Base-by-base conservation (phyloP, 2,888 invertebrate genomes). In the Celastrina argiolus region DNA sequence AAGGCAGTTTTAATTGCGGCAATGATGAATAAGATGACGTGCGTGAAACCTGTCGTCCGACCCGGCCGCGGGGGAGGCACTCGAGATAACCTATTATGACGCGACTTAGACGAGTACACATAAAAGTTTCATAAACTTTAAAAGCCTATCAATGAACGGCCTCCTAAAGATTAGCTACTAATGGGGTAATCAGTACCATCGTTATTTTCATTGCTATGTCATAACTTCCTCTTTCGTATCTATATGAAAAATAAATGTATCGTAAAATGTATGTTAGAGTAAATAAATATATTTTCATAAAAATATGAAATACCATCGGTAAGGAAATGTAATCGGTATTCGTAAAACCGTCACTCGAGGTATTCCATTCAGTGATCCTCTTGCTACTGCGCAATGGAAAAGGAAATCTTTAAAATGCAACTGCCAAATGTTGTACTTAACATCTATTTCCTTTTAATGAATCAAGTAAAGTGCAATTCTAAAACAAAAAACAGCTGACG, bases 1-100 rank as follows among this genome's bases (percentile, higher is more conserved):
- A 65, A 69, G 65, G 70, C 69, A 71, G 67, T 59, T 58, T 58
- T 65, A 65, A 59, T 61, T 61, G 36, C 61, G 34, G 34, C 34
- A 59, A 39, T 61, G 39, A 12, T 39, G 36, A 61, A 61, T 61
- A 39, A 39, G 14, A 18, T 61, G 39, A 61, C 14, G 61, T 61
- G 16, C 61, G 16, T 22, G 6, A 39, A 61, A 61, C 61, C 39
- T 36, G 61, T 59, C 18, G 59, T 59, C 59, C 18, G 18, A 10
- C 16, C 18, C 59, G 31, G 34, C 16, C 16, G 58, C 26, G 16
- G 12, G 3, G 58, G 26, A 18, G 18, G 16, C 59, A 31, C 59
- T 36, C 34, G n/a, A 16, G 59, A 22, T 6, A 51, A 51, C 16
- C 10, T 59, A 36, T 34, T 36, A 18, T 59, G 59, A 16, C 36